Evolutionary conservation across 2,113 vertebrate species (phyloP), one percentile per base, ranked within the genome.

Genomic region (Pionites leucogaster): DNA sequence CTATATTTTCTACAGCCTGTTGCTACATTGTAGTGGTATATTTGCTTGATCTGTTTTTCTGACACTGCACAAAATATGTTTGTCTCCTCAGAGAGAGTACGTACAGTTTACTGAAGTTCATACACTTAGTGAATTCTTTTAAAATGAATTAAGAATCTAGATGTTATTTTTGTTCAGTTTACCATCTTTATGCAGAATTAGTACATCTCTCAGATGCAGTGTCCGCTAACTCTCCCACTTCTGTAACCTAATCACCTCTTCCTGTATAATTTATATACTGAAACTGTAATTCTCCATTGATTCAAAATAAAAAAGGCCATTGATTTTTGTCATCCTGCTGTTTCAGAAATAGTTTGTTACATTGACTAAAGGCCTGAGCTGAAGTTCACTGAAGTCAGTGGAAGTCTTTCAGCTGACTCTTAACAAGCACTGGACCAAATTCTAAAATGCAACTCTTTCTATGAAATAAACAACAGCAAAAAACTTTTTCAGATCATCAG

Each of bases 241-340:
- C 72, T 37, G 5, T 47, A 81, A 81, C 69, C 28, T 65, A 19
- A 46, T 52, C 35, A 86, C 25, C 28, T 86, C 47, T 86, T 90
- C 33, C 24, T 71, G 39, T 86, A 60, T 78, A 90, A 86, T 86
- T 78, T 93, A 53, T 86, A n/a, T 37, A 69, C 50, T 68, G 41
- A 65, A 86, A 91, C 62, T 84, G 69, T 84, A 77, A 92, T 78
- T 91, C 77, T 55, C 42, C 77, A 71, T 86, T 95, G 93, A 93
- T 95, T 65, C 79, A 88, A 80, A 93, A 90, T 90, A 44, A 82
- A 92, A 82, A 93, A 85, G 28, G 22, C 9, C 53, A 90, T 94
- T 87, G 81, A 89, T 91, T 96, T 95, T 87, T 96, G 47, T 79
- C 62, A 79, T 91, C 44, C 65, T 4, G 4, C 33, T 85, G 53